Base-by-base conservation (phyloP, 1,140 invertebrate species). In the Ladona fulva region DNA sequence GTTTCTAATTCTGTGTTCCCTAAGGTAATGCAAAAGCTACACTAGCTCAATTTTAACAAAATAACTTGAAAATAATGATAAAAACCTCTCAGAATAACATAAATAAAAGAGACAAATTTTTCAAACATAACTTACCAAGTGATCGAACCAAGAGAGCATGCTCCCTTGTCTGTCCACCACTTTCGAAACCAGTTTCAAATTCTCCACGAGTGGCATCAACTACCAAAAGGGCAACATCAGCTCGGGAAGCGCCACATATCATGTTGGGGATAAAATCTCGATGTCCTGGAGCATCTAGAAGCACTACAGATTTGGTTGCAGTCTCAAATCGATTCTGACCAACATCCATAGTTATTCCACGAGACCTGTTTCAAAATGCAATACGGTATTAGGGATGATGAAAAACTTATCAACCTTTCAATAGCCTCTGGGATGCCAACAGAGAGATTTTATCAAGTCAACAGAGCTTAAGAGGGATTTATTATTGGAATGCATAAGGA, bases 201-300 rank as follows among this genome's bases (percentile, higher is more conserved):
- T 99, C 98, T 22, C 98, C 98, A 82, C 92, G 89, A 0, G 93
- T 94, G 12, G 97, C 95, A 89, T 99, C 97, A 0, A 99, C 94
- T 0, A 99, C 98, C 19, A 99, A 86, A 59, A 99, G 87, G 42
- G 96, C 97, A 10, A 97, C 97, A 88, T 99, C 98, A 29, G 98
- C 97, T 86, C 99, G 96, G 14, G 96, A 94, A 29, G 97, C 96
- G 75, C 97, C 97, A 42, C 93, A 96, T 78, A 99, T 99, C 97
- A 99, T 99, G 83, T 99, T 99, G 0, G 98, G 97, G 83, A 99
- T 99, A 83, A 99, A 99, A 86, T 99, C 92, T 87, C 94, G 97
- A 85, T 99, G 98, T 0, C 98, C 98, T 3, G 98, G 98, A 76
- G 97, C 97, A 89, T 99, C 98, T 24, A 99, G 85, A 74, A 99